A percentile compares a stretch with the other conserved stretches of the same genome.
Evolutionary conservation across 2,113 vertebrate genomes (phyloP).

Genomic region (Sceloporus undulatus): DNA sequence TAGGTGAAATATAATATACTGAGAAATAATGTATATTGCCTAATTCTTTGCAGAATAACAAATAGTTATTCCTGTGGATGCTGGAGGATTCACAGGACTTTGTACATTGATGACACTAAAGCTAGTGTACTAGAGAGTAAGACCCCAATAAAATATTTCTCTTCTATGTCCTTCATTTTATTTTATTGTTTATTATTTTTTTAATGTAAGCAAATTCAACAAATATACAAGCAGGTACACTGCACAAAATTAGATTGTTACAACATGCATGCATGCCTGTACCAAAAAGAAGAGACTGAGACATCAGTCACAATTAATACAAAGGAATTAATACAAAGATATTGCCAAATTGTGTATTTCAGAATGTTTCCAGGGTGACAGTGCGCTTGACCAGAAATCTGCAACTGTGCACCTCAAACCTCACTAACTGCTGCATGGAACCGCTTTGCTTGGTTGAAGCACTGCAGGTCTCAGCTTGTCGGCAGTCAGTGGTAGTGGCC

Average conservation of each 20-base stretch:
- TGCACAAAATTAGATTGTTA: too few relatives aligned
- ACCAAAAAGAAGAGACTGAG: too few relatives aligned
- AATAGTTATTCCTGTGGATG: not conserved
- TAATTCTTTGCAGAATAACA: not conserved
- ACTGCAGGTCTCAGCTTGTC: constrained; percentile 86
- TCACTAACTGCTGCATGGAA: constrained; percentile 77
- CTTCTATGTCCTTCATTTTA: not conserved
- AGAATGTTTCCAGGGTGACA: constrained; percentile 77
- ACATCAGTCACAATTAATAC: too few relatives aligned
- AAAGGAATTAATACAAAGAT: too few relatives aligned
- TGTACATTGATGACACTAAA: not conserved
- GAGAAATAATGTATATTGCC: not conserved
- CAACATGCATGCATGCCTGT: too few relatives aligned
- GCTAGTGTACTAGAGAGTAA: not conserved
- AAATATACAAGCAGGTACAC: too few relatives aligned
- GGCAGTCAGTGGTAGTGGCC: constrained; percentile 63
- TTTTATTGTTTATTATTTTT: not conserved
- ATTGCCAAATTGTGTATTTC: constrained; percentile 33
- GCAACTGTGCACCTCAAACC: constrained; percentile 75
- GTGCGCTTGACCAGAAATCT: constrained; percentile 76
- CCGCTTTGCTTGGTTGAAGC: constrained; percentile 83
- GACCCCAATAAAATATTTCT: not conserved
- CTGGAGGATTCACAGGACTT: not conserved
- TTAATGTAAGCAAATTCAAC: not conserved
- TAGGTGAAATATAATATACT: not conserved